These are phyloP conservation scores for Ramphastos sulfuratus DNA, from an alignment of 2,113 vertebrate genomes.

Conservation along the genomic window DNA sequence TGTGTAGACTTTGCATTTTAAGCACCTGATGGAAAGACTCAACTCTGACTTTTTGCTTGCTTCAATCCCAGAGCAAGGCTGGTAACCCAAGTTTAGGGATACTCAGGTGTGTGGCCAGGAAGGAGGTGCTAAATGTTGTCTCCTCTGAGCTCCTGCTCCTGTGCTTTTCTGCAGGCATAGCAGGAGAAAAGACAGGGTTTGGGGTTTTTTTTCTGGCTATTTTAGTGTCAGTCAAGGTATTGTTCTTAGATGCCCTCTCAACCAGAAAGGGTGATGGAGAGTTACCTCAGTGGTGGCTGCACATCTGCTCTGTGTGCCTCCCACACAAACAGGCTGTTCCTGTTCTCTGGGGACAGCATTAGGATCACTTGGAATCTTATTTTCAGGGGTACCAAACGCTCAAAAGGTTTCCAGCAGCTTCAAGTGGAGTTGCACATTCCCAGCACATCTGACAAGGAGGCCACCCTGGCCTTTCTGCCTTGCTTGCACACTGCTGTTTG, in stretches of 20 bases:
- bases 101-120: slow-evolving; percentile 18
- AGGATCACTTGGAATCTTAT: not conserved
- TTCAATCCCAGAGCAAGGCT: not conserved
- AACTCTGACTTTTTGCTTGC: not conserved
- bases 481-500: not conserved
- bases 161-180: slow-evolving; percentile 46
- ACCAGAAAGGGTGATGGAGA: not conserved
- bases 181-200: not conserved
- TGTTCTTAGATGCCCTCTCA: slow-evolving; percentile 45
- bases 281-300: not conserved
- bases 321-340: accelerated
- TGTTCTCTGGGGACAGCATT: not conserved
- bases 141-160: slow-evolving; percentile 56
- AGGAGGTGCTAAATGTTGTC: slow-evolving; percentile 62
- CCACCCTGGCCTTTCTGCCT: not conserved
- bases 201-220: not conserved
- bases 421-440: not conserved
- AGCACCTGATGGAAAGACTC: slow-evolving; percentile 33
- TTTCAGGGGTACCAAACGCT: not conserved
- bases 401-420: not conserved
- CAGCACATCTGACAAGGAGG: not conserved
- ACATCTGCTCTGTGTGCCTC: not conserved
- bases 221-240: slow-evolving; percentile 23
- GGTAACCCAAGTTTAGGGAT: slow-evolving; percentile 15
- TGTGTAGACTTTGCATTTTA: not conserved